phyloP scores from a whole-genome alignment of 2,797 vertebrate species.

The Helarctos malayanus region DNA sequence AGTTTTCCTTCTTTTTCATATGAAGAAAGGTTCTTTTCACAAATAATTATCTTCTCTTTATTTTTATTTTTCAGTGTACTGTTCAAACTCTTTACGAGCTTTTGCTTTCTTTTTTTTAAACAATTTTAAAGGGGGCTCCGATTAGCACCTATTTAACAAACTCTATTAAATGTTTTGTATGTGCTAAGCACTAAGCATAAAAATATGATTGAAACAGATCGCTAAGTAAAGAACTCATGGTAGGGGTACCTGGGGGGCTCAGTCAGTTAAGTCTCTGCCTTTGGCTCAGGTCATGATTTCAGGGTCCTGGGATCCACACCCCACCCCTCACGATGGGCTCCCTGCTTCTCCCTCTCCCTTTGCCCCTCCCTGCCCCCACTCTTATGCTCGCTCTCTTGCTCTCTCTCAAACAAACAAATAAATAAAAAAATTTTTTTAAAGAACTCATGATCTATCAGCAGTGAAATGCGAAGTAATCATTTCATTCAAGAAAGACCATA shows the following conservation, averaged over 20 bases:
- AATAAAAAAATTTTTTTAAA: not conserved
- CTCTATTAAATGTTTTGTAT: slow-evolving; percentile 34
- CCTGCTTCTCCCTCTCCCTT: not conserved
- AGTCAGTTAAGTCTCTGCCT: not conserved
- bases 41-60: not conserved
- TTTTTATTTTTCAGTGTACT: slow-evolving; percentile 24
- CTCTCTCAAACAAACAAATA: not conserved
- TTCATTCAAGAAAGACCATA: not conserved
- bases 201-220: not conserved
- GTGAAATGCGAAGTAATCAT: not conserved
- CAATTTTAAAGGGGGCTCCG: not conserved
- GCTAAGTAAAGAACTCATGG: not conserved
- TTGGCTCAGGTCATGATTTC: not conserved
- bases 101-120: not conserved
- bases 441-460: not conserved
- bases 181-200: slow-evolving; percentile 1
- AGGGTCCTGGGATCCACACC: not conserved
- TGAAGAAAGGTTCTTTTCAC: fast-evolving
- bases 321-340: not conserved
- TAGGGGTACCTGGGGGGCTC: too few species aligned
- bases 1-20: slow-evolving; percentile 21
- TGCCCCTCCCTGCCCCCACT: not conserved
- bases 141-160: not conserved
- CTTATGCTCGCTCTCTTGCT: not conserved
- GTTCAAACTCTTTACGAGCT: not conserved